These are phyloP conservation scores for Oncorhynchus mykiss DNA, from an alignment of 2,113 vertebrate genomes.

Conservation along the genomic window DNA sequence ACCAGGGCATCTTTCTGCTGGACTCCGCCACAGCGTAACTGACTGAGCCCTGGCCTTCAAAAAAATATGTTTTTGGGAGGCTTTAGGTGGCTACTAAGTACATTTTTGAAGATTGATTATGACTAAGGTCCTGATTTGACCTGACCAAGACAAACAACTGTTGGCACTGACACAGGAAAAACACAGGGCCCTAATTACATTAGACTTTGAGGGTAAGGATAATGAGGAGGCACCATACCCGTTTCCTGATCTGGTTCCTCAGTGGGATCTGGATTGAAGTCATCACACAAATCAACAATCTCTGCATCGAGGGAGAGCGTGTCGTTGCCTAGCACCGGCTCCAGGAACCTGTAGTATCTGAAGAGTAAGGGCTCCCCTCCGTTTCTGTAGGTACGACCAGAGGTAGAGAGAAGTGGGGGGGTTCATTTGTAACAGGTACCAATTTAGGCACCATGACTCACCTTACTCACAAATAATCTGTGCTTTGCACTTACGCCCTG, in stretches of 20 bases:
- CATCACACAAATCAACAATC: background rate
- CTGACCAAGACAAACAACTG: too few relatives aligned
- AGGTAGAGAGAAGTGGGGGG: background rate
- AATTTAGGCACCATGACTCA: too few relatives aligned
- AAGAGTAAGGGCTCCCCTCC: slow-evolving; percentile 49
- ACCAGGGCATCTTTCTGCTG: slow-evolving; percentile 71
- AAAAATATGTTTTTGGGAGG: slow-evolving; percentile 12
- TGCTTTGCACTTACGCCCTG: slow-evolving; percentile 39
- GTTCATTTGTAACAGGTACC: too few relatives aligned
- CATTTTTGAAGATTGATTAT: background rate
- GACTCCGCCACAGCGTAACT: slow-evolving; percentile 53
- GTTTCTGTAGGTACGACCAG: slow-evolving; percentile 30
- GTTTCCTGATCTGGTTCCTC: slow-evolving; percentile 5
- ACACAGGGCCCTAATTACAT: background rate
- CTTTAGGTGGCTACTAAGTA: too few relatives aligned
- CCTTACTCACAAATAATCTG: background rate
- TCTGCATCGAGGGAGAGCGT: slow-evolving; percentile 18
- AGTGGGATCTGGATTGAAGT: slow-evolving; percentile 7
- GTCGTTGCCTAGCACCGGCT: slow-evolving; percentile 62
- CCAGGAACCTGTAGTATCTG: slow-evolving; percentile 62
- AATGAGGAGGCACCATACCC: background rate
- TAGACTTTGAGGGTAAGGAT: background rate
- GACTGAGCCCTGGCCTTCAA: slow-evolving; percentile 59
- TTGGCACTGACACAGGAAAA: background rate
- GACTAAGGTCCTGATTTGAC: too few relatives aligned